Evolutionary conservation across 2,797 vertebrate genomes (phyloP), one percentile per base, ranked within the genome.

Genomic region (Cyclopterus lumpus): DNA sequence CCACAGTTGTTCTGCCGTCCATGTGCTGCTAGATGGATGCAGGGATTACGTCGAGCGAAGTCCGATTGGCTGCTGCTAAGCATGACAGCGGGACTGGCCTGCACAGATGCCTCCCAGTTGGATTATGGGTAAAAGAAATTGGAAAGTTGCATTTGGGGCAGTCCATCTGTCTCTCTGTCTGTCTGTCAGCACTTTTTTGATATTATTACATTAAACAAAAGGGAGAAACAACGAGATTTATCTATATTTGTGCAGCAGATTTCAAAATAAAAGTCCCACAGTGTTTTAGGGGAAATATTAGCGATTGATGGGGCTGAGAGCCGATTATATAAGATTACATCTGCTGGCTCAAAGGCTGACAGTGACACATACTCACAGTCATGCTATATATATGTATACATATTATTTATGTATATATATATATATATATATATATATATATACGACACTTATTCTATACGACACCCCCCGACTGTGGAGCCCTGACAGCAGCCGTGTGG

Each of bases 101-200:
- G 69, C 79, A 82, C 79, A 85, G 74, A 87, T 71, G 71, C 68
- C 80, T 59, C 73, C 70, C 0, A 28, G 2, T 54, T 70, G 91
- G 88, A 90, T 92, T 93, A 78, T 88, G 88, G 87, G 88, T 83
- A 91, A 86, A n/a, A n/a, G n/a, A n/a, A 81, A 82, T 79, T 71
- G 67, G 77, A 86, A 81, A 79, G 82, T 74, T 82, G 81, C 57
- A 76, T 78, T 67, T 44, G 75, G 82, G 67, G 42, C 70, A 76
- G 78, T 28, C 26, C 26, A 28, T 28, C 63, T 59, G 70, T 32
- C 36, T 20, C 38, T 63, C 22, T 38, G 48, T 53, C 44, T 18
- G 44, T 40, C 34, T 42, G 65, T 44, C 51, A 24, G 61, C 75
- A 72, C 12, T 61, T 64, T n/a, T 22, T 46, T 68, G 70, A 85